These are phyloP conservation scores for Andrena praecox DNA, from an alignment of 2,888 invertebrate genomes.

Conservation along the genomic window DNA sequence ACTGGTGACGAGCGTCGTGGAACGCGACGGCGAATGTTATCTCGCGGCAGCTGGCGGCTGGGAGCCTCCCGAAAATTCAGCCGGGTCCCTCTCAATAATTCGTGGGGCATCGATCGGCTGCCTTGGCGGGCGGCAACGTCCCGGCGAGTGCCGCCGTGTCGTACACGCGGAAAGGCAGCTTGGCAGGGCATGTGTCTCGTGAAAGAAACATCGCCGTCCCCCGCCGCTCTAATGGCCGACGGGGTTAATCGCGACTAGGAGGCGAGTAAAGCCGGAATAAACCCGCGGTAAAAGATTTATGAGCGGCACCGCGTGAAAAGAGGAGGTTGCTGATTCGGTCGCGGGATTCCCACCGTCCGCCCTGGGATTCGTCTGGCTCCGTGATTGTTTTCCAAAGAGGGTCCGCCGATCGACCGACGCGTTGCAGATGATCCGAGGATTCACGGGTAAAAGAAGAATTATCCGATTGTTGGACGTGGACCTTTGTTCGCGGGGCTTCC, in stretches of 20 bases:
- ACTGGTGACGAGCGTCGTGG: slow-evolving; percentile 24
- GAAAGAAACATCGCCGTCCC: slow-evolving; percentile 66
- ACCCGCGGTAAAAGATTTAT: slow-evolving; percentile 66
- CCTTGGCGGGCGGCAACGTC: slow-evolving; percentile 33
- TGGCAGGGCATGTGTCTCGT: slow-evolving; percentile 65
- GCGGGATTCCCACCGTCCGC: slow-evolving; percentile 35
- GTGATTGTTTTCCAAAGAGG: slow-evolving; percentile 40
- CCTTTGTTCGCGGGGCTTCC: not conserved
- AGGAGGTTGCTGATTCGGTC: slow-evolving; percentile 49
- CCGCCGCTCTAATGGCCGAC: slow-evolving; percentile 56
- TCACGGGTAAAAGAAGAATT: not conserved
- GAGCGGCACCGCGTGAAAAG: slow-evolving; percentile 47
- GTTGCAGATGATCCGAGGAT: not conserved
- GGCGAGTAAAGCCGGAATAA: slow-evolving; percentile 67
- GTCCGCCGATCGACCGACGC: not conserved
- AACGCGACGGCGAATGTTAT: slow-evolving; percentile 41
- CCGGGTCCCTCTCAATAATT: slow-evolving; percentile 63
- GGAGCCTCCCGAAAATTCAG: slow-evolving; percentile 45
- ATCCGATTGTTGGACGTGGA: not conserved
- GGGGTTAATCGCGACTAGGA: slow-evolving; percentile 68
- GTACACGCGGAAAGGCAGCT: slow-evolving; percentile 53
- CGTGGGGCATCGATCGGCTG: slow-evolving; percentile 58
- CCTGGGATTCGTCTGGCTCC: slow-evolving; percentile 26
- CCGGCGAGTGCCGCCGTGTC: slow-evolving; percentile 22
- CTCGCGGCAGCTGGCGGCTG: slow-evolving; percentile 20